Base-by-base conservation (phyloP, 1,140 invertebrate genomes). In the Luehdorfia chinensis region DNA sequence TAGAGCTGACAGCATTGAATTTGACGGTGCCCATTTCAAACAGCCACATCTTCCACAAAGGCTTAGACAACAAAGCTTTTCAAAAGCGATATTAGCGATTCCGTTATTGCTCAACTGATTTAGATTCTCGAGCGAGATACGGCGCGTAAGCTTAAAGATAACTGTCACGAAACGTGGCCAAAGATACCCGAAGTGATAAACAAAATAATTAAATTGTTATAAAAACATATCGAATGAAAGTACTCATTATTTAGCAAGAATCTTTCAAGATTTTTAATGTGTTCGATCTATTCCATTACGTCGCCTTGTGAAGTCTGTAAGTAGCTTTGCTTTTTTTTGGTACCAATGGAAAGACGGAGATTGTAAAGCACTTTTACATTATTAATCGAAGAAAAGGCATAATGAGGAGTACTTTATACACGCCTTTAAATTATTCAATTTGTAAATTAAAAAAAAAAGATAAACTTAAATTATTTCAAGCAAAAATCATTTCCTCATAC, bases 81-180 rank as follows among this genome's bases (percentile, higher is more conserved):
- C 16, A 16, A 13, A 8, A 19, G 5, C 45, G 54, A 60, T 47
- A 72, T 63, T 67, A 54, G 48, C 66, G 8, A 30, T 43, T 13
- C 25, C 69, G 72, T 71, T 71, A 73, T 55, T n/a, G 47, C 55
- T 60, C 56, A 59, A 19, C 47, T 47, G 65, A 70, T 62, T 68
- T 58, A 62, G 55, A 67, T 65, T 9, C 1, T 18, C 63, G 58
- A 63, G 56, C 39, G 47, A 65, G 59, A 70, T 75, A 56, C 61
- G 64, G 11, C 12, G 12, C 36, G 12, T 7, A 14, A 1, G 14
- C 8, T 11, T 28, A 13, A 3, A 43, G 37, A 30, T 43, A 43
- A 43, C 23, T 27, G 37, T 41, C 37, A 28, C 23, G 12, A n/a
- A 27, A 41, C 37, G 37, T 43, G 25, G 23, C 37, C 37, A 18